Percentiles rank a stretch among this genome's conserved stretches.
Evolutionary conservation across 30 jellyfish, hydroid and myxozoan species (phyloP).

Genomic region (Pseudorhiza aurosa): DNA sequence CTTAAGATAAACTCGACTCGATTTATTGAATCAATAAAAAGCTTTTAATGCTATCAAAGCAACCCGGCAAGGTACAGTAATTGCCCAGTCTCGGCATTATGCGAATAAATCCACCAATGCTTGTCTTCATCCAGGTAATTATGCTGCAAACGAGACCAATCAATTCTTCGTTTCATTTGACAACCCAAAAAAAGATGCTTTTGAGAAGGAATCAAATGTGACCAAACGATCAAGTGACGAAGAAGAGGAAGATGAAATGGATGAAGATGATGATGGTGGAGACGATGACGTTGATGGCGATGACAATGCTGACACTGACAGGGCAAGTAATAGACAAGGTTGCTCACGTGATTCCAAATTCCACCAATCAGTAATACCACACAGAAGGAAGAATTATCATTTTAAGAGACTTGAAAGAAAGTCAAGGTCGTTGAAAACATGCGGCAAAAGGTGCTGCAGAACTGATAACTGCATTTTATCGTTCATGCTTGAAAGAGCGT

Average conservation of each 20-base stretch:
- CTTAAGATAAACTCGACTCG: too few relatives aligned
- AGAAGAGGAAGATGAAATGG: conserved; percentile 4
- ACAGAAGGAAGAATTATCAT: conserved; percentile 69
- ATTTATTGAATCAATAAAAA: too few relatives aligned
- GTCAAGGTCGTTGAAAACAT: conserved; percentile 43
- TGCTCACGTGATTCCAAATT: conserved; percentile 43
- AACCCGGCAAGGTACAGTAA: too few relatives aligned
- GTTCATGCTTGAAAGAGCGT: conserved; percentile 63
- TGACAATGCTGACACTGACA: conserved; percentile 16
- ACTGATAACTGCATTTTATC: conserved; percentile 86
- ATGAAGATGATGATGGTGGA: conserved; percentile 42
- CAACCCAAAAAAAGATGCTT: conserved; percentile 2
- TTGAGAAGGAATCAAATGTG: background rate
- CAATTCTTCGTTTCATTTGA: conserved; percentile 11
- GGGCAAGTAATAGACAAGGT: background rate
- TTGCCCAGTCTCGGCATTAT: too few relatives aligned
- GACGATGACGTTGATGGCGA: conserved; percentile 20
- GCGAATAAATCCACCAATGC: background rate
- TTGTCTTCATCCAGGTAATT: background rate
- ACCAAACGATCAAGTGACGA: conserved; percentile 51
- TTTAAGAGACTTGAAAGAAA: conserved; percentile 58
- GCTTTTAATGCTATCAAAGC: too few relatives aligned
- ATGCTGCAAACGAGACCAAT: background rate
- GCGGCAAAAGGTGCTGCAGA: conserved; percentile 88
- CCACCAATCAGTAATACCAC: conserved; percentile 74